Conservation (phyloP, 2,113 vertebrate species). For the Mugil cephalus region DNA sequence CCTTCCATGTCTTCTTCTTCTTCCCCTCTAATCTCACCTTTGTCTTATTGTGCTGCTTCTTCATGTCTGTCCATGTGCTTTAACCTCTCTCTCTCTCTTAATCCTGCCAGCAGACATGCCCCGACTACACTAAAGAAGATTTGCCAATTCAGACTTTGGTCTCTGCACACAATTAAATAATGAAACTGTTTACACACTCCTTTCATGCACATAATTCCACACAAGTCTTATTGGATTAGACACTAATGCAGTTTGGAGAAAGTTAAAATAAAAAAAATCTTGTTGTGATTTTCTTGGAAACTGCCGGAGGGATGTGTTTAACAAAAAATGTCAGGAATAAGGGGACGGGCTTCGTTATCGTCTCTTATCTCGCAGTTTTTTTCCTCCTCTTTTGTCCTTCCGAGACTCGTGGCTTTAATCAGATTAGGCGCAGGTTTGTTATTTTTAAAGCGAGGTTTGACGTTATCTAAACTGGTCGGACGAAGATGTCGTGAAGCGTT, state of each 20-base stretch:
- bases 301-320: background rate
- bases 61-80: slow-evolving; percentile 3
- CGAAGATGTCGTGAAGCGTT: too few species aligned
- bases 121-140: slow-evolving; percentile 86
- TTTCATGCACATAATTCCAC: slow-evolving; percentile 73
- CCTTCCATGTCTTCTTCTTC: background rate
- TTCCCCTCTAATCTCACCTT: slow-evolving; percentile 42
- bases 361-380: too few species aligned
- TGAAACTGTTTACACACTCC: slow-evolving; percentile 77
- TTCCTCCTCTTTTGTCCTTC: too few species aligned
- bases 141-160: slow-evolving; percentile 88
- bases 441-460: too few species aligned
- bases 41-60: slow-evolving; percentile 24
- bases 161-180: slow-evolving; percentile 87
- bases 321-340: too few species aligned
- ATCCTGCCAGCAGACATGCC: slow-evolving; percentile 85
- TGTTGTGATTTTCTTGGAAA: background rate
- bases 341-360: too few species aligned
- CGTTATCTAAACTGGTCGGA: too few species aligned
- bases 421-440: too few species aligned
- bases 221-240: slow-evolving; percentile 40
- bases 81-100: slow-evolving; percentile 65
- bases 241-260: background rate
- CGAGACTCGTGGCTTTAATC: too few species aligned
- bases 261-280: too few species aligned